Evolutionary conservation across 1,140 invertebrate genomes (phyloP).

Genomic region (Drosophila busckii): DNA sequence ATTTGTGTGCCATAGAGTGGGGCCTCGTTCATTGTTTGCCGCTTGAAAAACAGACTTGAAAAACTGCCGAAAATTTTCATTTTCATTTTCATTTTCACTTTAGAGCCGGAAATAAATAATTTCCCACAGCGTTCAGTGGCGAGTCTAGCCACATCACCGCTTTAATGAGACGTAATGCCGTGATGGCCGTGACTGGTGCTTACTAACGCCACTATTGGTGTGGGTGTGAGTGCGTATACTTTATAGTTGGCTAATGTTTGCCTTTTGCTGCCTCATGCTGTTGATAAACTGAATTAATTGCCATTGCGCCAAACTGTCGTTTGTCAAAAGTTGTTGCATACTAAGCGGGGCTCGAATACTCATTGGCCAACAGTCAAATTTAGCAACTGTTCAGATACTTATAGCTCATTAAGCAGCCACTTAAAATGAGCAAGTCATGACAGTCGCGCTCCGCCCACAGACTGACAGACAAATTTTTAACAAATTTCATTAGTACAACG

Average conservation of each 20-base stretch:
- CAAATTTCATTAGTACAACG: slow-evolving; percentile 39
- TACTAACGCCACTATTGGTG: slow-evolving; percentile 2
- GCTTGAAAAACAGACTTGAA: slow-evolving; percentile 38
- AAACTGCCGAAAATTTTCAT: slow-evolving; percentile 46
- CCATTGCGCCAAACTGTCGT: slow-evolving; percentile 49
- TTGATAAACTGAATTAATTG: slow-evolving; percentile 52
- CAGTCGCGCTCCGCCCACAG: slow-evolving; percentile 66
- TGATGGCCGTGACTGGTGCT: slow-evolving; percentile 54
- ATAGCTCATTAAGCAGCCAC: slow-evolving; percentile 64
- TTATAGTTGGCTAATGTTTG: slow-evolving; percentile 1
- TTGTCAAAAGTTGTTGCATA: slow-evolving; percentile 75
- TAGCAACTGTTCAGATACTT: slow-evolving; percentile 51
- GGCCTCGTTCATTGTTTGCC: slow-evolving; percentile 27
- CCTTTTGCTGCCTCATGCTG: slow-evolving; percentile 30
- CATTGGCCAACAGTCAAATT: slow-evolving; percentile 22
- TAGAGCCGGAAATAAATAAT: slow-evolving; percentile 64
- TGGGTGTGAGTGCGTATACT: not conserved
- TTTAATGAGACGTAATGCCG: slow-evolving; percentile 75
- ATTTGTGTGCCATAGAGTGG: too few relatives aligned
- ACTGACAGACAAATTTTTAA: slow-evolving; percentile 56
- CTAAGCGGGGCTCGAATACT: slow-evolving; percentile 42
- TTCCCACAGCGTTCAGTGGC: slow-evolving; percentile 55
- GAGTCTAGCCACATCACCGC: too few relatives aligned
- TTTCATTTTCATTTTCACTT: slow-evolving; percentile 48
- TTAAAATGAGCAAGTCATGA: slow-evolving; percentile 43